Evolutionary conservation across 2,888 invertebrate species (phyloP).

Genomic region (Eupithecia vulgata): DNA sequence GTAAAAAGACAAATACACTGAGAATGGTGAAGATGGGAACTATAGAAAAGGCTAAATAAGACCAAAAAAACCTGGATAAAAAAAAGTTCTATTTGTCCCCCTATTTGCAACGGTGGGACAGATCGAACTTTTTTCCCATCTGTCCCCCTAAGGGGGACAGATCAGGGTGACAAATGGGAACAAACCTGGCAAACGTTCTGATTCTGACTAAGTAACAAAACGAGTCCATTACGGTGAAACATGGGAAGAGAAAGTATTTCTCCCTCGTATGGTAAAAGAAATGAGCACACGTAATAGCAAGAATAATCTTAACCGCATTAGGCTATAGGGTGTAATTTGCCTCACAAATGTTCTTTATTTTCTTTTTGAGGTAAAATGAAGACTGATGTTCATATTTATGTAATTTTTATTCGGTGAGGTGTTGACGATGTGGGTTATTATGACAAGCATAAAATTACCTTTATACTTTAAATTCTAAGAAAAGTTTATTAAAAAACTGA

Average conservation of each 20-base stretch:
- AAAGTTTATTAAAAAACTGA: neutral
- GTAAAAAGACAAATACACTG: neutral
- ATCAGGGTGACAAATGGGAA: too few relatives aligned
- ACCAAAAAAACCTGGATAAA: too few relatives aligned
- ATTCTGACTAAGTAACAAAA: slow-evolving; percentile 22
- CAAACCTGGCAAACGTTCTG: slow-evolving; percentile 1
- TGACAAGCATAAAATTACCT: slow-evolving; percentile 14
- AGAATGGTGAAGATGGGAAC: neutral
- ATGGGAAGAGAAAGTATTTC: slow-evolving; percentile 40
- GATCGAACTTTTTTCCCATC: too few relatives aligned
- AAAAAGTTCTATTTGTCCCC: too few relatives aligned
- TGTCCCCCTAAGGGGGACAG: too few relatives aligned
- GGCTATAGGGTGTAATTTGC: slow-evolving; percentile 66
- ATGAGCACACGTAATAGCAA: slow-evolving; percentile 48
- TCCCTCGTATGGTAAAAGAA: slow-evolving; percentile 45
- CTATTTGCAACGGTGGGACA: too few relatives aligned
- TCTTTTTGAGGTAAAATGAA: slow-evolving; percentile 47
- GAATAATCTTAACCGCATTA: slow-evolving; percentile 67
- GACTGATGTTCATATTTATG: slow-evolving; percentile 52
- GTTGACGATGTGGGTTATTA: slow-evolving; percentile 22
- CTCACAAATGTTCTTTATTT: slow-evolving; percentile 64
- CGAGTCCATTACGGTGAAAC: slow-evolving; percentile 41
- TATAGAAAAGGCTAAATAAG: neutral
- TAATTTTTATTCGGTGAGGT: slow-evolving; percentile 38
- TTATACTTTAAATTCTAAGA: neutral